Evolutionary conservation across 2,113 vertebrate species (phyloP), one percentile per base, ranked within the genome.

Genomic region (Ptilorrhoa leucosticta): DNA sequence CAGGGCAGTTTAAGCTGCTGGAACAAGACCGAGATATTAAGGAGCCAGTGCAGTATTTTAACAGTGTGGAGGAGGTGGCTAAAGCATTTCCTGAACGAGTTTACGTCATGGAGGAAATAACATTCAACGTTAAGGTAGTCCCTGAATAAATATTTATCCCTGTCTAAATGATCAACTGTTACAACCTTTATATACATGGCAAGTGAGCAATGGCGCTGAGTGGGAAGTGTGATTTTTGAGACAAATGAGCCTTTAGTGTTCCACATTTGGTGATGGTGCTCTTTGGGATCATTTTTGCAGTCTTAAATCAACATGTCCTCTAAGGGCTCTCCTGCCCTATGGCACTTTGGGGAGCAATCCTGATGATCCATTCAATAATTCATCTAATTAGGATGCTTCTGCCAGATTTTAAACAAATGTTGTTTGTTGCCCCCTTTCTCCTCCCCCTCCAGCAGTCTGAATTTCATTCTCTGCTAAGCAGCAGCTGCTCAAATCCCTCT

Each of bases 61-160:
- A 98, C 98, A 99, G 99, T 31, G 99, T 99, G 98, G 99, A 99
- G 98, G 99, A 99, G 97, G 99, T 99, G 98, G 99, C 99, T 85
- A 99, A 99, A 98, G 99, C 99, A 60, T 99, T 99, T 98, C 99
- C 99, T 93, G 99, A 99, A 83, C 98, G 99, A 84, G 99, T 99
- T 60, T 99, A 99, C 93, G 99, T 99, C 98, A 99, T 99, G 99
- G 99, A 99, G 98, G 99, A 99, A 97, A 99, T 99, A 97, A 99
- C 98, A 35, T 99, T 99, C 98, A 99, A 99, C 83, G 99, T 99
- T 97, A 99, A 99, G 99, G 99, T 99, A 98, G 96, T 93, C 97
- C 92, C 95, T 97, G 94, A 97, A 91, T 95, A 98, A 97, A 97
- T 98, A 96, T 97, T 98, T 98, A 96, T 96, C 76, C 77, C 92